phyloP scores from a whole-genome alignment of 2,797 vertebrate species.

The Rhynchotus rufescens region DNA sequence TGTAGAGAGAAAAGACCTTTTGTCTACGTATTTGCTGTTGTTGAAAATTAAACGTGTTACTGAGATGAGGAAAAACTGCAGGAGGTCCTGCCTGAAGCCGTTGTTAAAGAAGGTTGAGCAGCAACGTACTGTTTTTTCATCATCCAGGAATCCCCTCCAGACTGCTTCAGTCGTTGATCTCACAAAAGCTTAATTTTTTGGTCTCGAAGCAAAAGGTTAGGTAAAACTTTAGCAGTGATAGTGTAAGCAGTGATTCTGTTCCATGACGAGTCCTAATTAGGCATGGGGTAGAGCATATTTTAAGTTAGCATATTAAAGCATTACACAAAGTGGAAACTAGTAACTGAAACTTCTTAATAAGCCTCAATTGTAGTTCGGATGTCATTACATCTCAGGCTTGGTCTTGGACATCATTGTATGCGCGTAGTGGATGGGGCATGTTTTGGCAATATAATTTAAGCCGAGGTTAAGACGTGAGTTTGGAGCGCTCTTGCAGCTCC shows the following conservation, averaged over 20 bases:
- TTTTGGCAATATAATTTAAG: not conserved
- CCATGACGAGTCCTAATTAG: not conserved
- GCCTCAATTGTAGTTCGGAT: not conserved
- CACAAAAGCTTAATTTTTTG: constrained; percentile 21
- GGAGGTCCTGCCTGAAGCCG: not conserved
- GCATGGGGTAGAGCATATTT: not conserved
- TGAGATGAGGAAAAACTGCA: not conserved
- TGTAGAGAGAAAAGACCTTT: not conserved
- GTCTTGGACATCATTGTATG: not conserved
- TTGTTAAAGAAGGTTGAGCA: not conserved
- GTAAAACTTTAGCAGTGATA: not conserved
- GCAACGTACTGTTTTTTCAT: not conserved
- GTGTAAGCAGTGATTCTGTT: not conserved
- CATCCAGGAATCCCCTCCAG: not conserved
- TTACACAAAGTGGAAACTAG: not conserved
- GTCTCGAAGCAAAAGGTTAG: constrained; percentile 32
- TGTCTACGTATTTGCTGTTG: not conserved
- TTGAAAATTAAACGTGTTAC: not conserved
- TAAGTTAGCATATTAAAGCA: not conserved
- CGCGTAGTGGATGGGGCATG: not conserved
- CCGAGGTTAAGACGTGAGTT: not conserved
- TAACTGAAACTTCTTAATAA: not conserved
- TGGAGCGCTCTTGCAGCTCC: not conserved
- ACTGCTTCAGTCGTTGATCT: not conserved
- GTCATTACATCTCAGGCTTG: not conserved